Evolutionary conservation across 2,113 vertebrate genomes (phyloP).

Genomic region (Myrmecophaga tridactyla): DNA sequence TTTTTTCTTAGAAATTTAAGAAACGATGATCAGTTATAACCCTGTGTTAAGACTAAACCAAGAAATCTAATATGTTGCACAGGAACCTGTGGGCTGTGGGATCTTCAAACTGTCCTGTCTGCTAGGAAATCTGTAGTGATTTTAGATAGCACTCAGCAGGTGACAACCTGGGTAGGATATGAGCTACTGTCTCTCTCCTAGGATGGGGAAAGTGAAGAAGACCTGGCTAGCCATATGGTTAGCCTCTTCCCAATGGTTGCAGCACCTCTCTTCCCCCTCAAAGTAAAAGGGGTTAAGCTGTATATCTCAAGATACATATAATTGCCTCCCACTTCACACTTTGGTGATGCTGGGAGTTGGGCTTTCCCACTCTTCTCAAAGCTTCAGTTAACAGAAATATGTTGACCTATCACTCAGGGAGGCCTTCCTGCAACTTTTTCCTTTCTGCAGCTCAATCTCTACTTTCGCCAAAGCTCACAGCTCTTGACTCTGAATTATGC

Average conservation of each 20-base stretch:
- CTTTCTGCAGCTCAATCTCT: neutral
- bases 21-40: neutral
- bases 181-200: neutral
- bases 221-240: neutral
- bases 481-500: neutral
- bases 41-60: neutral
- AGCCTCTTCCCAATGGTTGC: neutral
- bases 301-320: neutral
- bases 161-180: rapidly evolving
- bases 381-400: neutral
- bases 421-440: neutral
- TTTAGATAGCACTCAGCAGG: neutral
- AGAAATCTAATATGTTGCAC: neutral
- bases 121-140: neutral
- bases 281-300: neutral
- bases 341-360: too few relatives aligned
- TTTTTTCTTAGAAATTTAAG: neutral
- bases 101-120: neutral
- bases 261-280: neutral
- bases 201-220: neutral
- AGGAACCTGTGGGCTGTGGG: too few relatives aligned
- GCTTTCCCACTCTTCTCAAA: neutral
- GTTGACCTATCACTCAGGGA: neutral
- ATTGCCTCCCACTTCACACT: too few relatives aligned
- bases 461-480: neutral